Base-by-base conservation (phyloP, 2,888 invertebrate genomes). In the Drosophila meridiana region DNA sequence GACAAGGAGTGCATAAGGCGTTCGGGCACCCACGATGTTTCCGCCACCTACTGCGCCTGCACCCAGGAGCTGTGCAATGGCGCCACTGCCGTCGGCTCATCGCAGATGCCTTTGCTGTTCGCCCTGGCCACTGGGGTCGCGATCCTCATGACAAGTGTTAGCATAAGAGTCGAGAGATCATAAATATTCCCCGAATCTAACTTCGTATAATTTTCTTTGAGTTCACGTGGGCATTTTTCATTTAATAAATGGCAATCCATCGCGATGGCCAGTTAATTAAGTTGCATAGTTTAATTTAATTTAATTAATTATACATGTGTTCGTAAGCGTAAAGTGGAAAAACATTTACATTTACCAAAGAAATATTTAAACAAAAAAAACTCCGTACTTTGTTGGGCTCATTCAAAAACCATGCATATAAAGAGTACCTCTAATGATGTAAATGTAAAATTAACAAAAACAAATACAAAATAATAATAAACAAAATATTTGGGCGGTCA, bases 41-140 rank as follows among this genome's bases (percentile, higher is more conserved):
- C 95, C 80, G 95, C 96, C 60, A 94, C 94, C 3, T 97, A 97
- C 92, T 98, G 97, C 92, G 94, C 96, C 69, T 98, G 98, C 92
- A 95, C 96, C 87, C 94, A 94, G 7, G 96, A 96, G 90, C 94
- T 96, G 28, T 98, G 98, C 94, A 98, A 98, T 91, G 93, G 94
- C 59, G 95, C 94, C 65, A 56, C 69, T 58, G 62, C 69, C 30
- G 43, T 73, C 34, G 66, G 36, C 9, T 38, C 71, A 80, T 69
- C 84, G 70, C 78, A 90, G 61, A 66, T 73, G 60, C 52, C 73
- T 59, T 58, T 91, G 83, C 83, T 92, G 67, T 76, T 83, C 45
- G 84, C 83, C 67, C 57, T 91, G 68, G 77, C 78, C 52, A 67
- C 77, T 20, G 76, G 78, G 45, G 30, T 80, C 36, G 78, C 88